Evolutionary conservation across 2,797 vertebrate genomes (phyloP), one percentile per base, ranked within the genome.

Genomic region (Fistularia tabacaria): DNA sequence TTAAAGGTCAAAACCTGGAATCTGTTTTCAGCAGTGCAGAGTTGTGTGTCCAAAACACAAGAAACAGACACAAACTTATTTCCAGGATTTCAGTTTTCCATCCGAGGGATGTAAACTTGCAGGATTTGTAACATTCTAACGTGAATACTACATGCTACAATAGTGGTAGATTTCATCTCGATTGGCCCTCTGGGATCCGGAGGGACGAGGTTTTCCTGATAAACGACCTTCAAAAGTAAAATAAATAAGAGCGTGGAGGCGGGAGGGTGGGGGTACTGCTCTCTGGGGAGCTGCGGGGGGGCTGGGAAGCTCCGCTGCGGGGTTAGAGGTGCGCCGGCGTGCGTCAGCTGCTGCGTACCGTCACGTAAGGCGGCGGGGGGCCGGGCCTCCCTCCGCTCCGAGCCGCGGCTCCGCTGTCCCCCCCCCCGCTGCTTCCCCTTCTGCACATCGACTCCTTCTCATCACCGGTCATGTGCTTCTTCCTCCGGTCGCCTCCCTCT

Each of bases 381-480:
- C 48, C 10, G 38, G n/a, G 1, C 25, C 42, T 38, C 25, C 14
- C 36, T 38, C 48, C 3, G 59, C 70, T 57, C 54, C 52, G 9
- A 38, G 51, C 67, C 46, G 54, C 68, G 38, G 61, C 49, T 15
- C 81, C 56, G 79, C 82, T 87, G 85, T 83, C 87, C 86, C 87
- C 85, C 80, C 77, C 14, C 6, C 15, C 25, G 14, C 43, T 38
- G 10, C 44, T 10, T 25, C 25, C 25, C 25, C 13, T 11, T 25
- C 11, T 13, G 41, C 13, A 57, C 54, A 53, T 85, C 87, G 70
- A 77, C 87, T 88, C 89, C 54, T 74, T 82, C 83, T 85, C 88
- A 76, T 81, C 87, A 39, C 78, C 58, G 89, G 89, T 93, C 92
- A 94, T 93, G 93, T 91, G 93, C 89, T 82, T 83, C 66, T 6